phyloP scores from a whole-genome alignment of 2,113 vertebrate species.

The Sterna hirundo region DNA sequence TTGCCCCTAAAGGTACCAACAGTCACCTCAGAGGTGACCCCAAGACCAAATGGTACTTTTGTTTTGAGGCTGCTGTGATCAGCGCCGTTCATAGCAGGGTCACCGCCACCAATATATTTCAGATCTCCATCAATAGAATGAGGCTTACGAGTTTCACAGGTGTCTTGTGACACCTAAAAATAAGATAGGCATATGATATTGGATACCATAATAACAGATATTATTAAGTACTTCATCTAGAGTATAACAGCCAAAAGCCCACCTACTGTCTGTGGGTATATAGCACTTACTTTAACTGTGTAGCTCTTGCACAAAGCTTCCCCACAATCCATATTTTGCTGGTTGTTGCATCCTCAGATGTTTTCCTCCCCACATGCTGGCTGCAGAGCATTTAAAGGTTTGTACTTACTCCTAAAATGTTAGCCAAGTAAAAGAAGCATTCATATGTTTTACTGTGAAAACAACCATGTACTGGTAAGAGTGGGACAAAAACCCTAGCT shows the following conservation, averaged over 20 bases:
- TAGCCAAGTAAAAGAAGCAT: background rate
- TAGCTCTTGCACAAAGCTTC: background rate
- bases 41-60: background rate
- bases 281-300: background rate
- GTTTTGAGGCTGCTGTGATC: background rate
- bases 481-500: background rate
- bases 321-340: background rate
- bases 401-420: background rate
- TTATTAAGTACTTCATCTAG: background rate
- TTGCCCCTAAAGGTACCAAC: background rate
- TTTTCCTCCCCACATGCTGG: background rate
- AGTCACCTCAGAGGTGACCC: background rate
- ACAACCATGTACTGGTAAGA: background rate
- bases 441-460: background rate
- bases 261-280: rapidly evolving
- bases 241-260: background rate
- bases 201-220: background rate
- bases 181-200: background rate
- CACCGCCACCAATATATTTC: background rate
- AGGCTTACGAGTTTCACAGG: background rate
- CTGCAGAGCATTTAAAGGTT: background rate
- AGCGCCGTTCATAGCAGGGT: background rate
- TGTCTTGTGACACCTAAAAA: background rate
- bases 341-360: background rate
- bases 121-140: background rate